phyloP scores from a whole-genome alignment of 2,888 invertebrate species.

The Iselma pallidipennis region DNA sequence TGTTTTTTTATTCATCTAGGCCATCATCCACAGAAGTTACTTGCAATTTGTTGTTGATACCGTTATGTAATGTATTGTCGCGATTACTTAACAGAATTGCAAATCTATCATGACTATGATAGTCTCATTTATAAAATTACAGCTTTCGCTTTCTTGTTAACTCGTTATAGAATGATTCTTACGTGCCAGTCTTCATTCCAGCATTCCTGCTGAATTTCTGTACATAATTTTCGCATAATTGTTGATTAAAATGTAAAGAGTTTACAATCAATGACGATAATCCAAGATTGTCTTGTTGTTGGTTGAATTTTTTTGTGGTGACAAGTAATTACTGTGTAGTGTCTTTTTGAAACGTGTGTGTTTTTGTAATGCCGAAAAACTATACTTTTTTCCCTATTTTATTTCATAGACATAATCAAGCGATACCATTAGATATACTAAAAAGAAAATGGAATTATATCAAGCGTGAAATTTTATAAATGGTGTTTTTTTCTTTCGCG shows the following conservation, averaged over 20 bases:
- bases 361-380: too few species aligned
- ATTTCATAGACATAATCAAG: conserved; percentile 27
- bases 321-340: too few species aligned
- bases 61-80: conserved; percentile 6
- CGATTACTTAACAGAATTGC: conserved; percentile 9
- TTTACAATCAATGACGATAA: too few species aligned
- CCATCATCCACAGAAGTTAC: neutral
- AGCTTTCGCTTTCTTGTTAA: conserved; percentile 18
- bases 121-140: conserved; percentile 19
- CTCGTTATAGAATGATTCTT: neutral
- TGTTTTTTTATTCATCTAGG: neutral
- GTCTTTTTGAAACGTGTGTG: too few species aligned
- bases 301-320: too few species aligned
- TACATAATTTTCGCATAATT: too few species aligned
- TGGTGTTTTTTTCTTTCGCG: conserved; percentile 17
- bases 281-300: too few species aligned
- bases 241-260: too few species aligned
- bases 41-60: neutral
- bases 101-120: conserved; percentile 10
- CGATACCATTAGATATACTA: conserved; percentile 18
- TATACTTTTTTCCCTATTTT: conserved; percentile 5
- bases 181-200: neutral
- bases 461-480: conserved; percentile 30
- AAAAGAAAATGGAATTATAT: conserved; percentile 28
- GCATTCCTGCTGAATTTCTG: neutral